Conservation (phyloP, 2,888 invertebrate genomes). For the Pinctada fucata region DNA sequence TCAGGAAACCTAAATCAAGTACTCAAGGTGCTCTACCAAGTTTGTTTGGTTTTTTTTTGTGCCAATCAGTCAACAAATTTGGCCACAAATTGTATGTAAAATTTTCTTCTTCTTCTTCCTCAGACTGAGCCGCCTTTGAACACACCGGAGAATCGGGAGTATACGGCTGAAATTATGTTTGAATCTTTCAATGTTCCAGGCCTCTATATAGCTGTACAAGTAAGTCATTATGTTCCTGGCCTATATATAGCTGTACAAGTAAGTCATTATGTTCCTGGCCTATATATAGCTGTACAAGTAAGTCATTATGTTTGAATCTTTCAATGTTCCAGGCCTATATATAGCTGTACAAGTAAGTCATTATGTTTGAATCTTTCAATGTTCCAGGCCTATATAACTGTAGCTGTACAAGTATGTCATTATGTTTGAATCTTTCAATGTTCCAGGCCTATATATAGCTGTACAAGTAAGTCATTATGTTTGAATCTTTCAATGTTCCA, state of each 20-base stretch:
- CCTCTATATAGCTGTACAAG: constrained; percentile 98
- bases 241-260: neutral
- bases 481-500: constrained; percentile 99
- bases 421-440: constrained; percentile 99
- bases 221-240: constrained; percentile 48
- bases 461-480: constrained; percentile 96
- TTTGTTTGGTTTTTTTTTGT: no score
- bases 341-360: no score
- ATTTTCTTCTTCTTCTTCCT: constrained; percentile 33
- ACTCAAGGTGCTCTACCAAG: no score
- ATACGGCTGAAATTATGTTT: constrained; percentile 96
- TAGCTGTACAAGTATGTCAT: constrained; percentile 80
- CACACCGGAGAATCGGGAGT: constrained; percentile 96
- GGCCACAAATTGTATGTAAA: no score
- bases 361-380: no score
- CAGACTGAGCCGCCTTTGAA: constrained; percentile 98
- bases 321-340: no score
- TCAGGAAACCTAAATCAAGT: no score
- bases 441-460: constrained; percentile 98
- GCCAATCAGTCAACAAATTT: no score
- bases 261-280: no score
- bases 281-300: no score
- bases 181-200: constrained; percentile 99
- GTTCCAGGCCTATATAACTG: no score
- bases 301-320: no score